Evolutionary conservation across 2,888 invertebrate species (phyloP).

Genomic region (Apodemia zela): DNA sequence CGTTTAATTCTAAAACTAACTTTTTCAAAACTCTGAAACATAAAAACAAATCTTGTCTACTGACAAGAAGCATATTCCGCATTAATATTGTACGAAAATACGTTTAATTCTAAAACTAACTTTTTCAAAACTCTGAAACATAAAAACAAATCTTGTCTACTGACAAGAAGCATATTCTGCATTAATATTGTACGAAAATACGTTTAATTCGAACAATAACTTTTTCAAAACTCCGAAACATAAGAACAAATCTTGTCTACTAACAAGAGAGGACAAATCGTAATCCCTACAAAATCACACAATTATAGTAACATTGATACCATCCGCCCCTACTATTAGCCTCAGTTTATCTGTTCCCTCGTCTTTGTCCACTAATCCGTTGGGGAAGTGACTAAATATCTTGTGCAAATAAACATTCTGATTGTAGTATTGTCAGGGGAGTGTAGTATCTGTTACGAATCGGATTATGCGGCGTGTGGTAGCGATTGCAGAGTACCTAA

Average conservation of each 20-base stretch:
- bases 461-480: conserved; percentile 69
- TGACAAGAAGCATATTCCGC: no score
- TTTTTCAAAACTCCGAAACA: no score
- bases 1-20: no score
- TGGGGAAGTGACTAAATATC: conserved; percentile 79
- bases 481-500: conserved; percentile 50
- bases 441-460: conserved; percentile 61
- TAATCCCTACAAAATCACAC: conserved; percentile 47
- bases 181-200: no score
- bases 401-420: conserved; percentile 79
- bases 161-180: not conserved
- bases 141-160: not conserved
- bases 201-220: no score
- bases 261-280: conserved; percentile 32
- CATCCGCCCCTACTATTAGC: conserved; percentile 72
- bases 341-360: conserved; percentile 65
- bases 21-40: no score
- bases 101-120: no score
- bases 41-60: no score
- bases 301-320: conserved; percentile 26
- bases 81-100: no score
- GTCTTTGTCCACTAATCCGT: conserved; percentile 70
- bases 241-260: not conserved
- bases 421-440: conserved; percentile 67
- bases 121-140: no score